These are phyloP conservation scores for Thecophora atra DNA, from an alignment of 2,888 invertebrate species.

Conservation along the genomic window DNA sequence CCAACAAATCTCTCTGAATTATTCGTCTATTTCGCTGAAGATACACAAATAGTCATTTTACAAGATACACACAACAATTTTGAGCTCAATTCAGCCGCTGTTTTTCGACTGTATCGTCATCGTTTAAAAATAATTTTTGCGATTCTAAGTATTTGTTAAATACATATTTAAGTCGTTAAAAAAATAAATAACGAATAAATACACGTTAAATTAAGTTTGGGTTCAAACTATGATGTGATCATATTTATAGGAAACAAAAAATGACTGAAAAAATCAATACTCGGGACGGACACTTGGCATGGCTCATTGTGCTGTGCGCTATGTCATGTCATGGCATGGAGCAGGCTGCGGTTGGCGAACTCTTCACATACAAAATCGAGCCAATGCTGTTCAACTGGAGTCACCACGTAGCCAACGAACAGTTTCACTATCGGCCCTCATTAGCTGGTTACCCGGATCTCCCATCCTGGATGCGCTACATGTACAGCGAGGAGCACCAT, in stretches of 20 bases:
- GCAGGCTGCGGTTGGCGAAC: constrained; percentile 70
- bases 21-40: background rate
- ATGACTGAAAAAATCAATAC: background rate
- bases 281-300: constrained; percentile 32
- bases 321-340: constrained; percentile 46
- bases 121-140: no score
- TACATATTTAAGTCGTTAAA: background rate
- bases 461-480: constrained; percentile 86
- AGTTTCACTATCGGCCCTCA: constrained; percentile 75
- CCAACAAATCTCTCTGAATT: no score
- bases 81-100: constrained; percentile 7
- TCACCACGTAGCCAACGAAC: constrained; percentile 61
- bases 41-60: background rate
- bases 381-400: constrained; percentile 86
- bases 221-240: background rate
- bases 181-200: no score
- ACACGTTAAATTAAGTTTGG: background rate
- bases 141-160: background rate
- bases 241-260: background rate
- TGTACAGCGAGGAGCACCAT: constrained; percentile 80
- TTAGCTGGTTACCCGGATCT: constrained; percentile 82
- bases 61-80: constrained; percentile 7
- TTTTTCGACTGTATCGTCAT: constrained; percentile 10
- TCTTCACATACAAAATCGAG: constrained; percentile 81
- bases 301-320: constrained; percentile 1